Evolutionary conservation across 2,113 vertebrate species (phyloP), one percentile per base, ranked within the genome.

Genomic region (Asarcornis scutulata): DNA sequence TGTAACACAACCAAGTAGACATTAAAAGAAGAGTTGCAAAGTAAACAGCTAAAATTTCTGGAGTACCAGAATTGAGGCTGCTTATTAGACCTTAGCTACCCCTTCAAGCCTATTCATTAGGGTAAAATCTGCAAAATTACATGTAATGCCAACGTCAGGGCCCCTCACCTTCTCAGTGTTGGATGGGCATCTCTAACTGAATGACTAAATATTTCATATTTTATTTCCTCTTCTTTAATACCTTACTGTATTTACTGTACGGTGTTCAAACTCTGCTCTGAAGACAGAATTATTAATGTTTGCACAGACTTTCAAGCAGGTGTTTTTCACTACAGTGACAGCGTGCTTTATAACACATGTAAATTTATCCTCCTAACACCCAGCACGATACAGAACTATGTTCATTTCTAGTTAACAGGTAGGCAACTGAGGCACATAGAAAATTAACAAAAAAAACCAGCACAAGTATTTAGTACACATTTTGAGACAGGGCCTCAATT

Each of bases 251-350:
- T 78, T 94, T 94, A 86, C 76, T 52, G 22, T 75, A 81, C 13
- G 75, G 46, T 29, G 63, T 77, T 93, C 76, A 67, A 77, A 64
- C 74, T 86, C 75, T 71, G 25, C 63, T 95, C 86, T 69, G 68
- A 96, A 94, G 94, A 78, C 56, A 95, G 88, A 90, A 90, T 93
- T 94, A 92, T 83, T 94, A 96, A 95, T 80, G 72, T 71, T 77
- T 93, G 76, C 76, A 46, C 14, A 88, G 59, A 60, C 46, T 86
- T 74, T 74, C 2, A 2, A 55, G 80, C 34, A 92, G 72, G n/a
- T 46, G 60, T 76, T 96, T 94, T 83, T 93, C 83, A 83, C 68
- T 83, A 14, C 55, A 71, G 59, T 67, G 72, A 86, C 72, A 94
- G 50, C 6, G 0, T 46, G 59, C 80, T 90, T 93, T 67, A 78